Base-by-base conservation (phyloP, 2,797 vertebrate genomes). In the Coregonus ussuriensis region DNA sequence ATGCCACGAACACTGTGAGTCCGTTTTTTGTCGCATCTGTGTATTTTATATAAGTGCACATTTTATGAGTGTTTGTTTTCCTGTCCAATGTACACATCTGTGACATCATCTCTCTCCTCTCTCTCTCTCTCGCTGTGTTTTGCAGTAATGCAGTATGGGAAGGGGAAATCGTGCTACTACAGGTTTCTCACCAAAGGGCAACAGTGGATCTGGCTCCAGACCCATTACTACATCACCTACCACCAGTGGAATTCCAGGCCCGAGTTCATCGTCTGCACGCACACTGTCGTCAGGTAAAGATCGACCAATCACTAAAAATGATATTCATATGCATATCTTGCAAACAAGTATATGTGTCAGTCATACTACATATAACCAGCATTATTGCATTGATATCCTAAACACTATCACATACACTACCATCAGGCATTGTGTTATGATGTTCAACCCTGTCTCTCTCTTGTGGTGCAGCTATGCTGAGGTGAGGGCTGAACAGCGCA, bases 171-270 rank as follows among this genome's bases (percentile, higher is more conserved):
- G 0, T 99, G 97, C 91, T 98, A 98, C 93, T 98, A 99, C 88
- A 94, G 97, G 81, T 99, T 99, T 91, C 95, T 98, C 84, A 99
- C 97, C 74, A 99, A 99, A 94, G 98, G 98, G 68, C 98, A 99
- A n/a, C 97, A 99, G 78, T 99, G 98, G 98, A 98, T 99, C 89
- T 99, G 97, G 97, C 94, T 99, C 72, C 98, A 99, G 82, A 99
- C 97, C 18, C 97, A 97, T 88, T 98, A 98, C 90, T 99, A 99
- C 86, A 99, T 99, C 89, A 99, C 98, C 59, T 99, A 99, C 83
- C 97, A 99, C 88, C 97, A 99, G 88, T 99, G 98, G 98, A 99
- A 98, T 93, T 99, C 97, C 78, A 95, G 97, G 78, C 98, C 98
- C 1, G 98, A 99, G 91, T 99, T 99, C 85, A 98, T 99, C 68